Evolutionary conservation across 2,113 vertebrate genomes (phyloP), one percentile per base, ranked within the genome.

Genomic region (Spheniscus mendiculus): DNA sequence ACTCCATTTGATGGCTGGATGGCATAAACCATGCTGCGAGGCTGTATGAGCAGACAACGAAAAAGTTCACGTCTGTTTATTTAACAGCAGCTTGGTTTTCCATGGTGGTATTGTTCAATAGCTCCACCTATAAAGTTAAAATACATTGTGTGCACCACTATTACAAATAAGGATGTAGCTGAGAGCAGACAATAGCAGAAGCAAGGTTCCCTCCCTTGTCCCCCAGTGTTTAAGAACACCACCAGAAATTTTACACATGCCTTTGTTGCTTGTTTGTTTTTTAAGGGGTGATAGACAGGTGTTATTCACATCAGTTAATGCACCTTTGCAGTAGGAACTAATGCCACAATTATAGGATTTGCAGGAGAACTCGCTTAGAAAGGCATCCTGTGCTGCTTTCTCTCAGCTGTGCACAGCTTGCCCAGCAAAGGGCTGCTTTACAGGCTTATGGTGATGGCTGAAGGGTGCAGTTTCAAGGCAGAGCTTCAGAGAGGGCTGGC

Each of bases 61-160:
- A 83, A 90, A 81, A 53, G 79, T 92, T 93, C 87, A 23, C 6
- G 7, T 70, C 62, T 94, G 82, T 96, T 97, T 96, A 85, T 93
- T 96, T 85, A 94, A 62, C 40, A 94, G 62, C 84, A 77, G 74
- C 87, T 72, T 66, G 71, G 49, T 90, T 95, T 96, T 91, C 50
- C 59, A 5, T 9, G 50, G 84, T 6, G 14, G 53, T 59, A 58
- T 90, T 96, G 94, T 96, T 94, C 81, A 16, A 15, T 8, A 79
- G 62, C 87, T 95, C 89, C 95, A 92, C 95, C 91, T 95, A 25
- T 52, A 15, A 87, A 85, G 78, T 77, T 77, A 77, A 55, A 94
- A 67, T 62, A 74, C 62, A 6, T 71, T 55, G 73, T 88, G 70
- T 87, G 77, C 78, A 12, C 45, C 49, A 6, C 81, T 86, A 2